Conservation (phyloP, 2,888 invertebrate species). For the Arge pagana region DNA sequence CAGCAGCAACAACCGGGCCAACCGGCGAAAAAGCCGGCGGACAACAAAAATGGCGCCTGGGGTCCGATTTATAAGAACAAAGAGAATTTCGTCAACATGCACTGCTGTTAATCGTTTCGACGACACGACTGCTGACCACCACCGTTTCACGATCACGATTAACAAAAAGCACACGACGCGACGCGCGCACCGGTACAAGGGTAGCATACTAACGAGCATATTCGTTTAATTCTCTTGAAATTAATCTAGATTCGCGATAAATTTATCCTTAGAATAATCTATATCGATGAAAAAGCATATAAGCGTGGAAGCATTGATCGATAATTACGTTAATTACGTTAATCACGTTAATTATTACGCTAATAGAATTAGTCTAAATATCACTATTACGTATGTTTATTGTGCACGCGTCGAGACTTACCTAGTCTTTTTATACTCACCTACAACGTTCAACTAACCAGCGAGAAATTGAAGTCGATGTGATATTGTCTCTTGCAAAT, state of each 20-base stretch:
- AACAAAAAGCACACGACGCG: too few relatives aligned
- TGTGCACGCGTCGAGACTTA: not conserved
- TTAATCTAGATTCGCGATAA: not conserved
- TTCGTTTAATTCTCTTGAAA: not conserved
- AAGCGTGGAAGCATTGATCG: conserved; percentile 12
- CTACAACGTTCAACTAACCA: not conserved
- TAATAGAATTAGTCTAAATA: not conserved
- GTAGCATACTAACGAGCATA: too few relatives aligned
- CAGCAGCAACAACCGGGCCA: conserved; percentile 50
- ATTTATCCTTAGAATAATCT: not conserved
- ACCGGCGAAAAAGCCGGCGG: conserved; percentile 42
- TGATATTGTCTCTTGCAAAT: conserved; percentile 24
- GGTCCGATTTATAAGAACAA: conserved; percentile 76
- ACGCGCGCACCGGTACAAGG: too few relatives aligned
- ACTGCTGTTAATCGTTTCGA: conserved; percentile 63
- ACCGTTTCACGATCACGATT: conserved; percentile 3
- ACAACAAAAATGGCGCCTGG: conserved; percentile 67
- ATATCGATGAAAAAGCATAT: not conserved
- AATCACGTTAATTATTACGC: too few relatives aligned
- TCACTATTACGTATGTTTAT: not conserved
- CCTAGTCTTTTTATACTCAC: not conserved
- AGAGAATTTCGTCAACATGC: conserved; percentile 74
- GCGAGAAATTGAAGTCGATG: not conserved
- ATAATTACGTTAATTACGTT: not conserved
- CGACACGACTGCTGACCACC: not conserved